phyloP scores from a whole-genome alignment of 1,140 invertebrate species.

The Danaus plexippus region DNA sequence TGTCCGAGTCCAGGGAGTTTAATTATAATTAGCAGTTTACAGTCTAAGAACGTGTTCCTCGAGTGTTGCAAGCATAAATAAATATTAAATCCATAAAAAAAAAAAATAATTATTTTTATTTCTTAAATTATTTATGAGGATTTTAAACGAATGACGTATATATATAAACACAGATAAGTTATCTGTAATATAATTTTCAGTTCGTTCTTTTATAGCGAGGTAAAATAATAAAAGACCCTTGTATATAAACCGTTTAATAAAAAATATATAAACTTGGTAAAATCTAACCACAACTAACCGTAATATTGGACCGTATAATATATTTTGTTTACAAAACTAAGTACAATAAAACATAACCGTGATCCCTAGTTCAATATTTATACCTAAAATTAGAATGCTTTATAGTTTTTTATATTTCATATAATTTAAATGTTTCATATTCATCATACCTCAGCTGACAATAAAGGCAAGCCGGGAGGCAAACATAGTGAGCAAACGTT shows the following conservation, averaged over 20 bases:
- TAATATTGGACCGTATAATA: conserved; percentile 17
- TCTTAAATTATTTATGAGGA: too few species aligned
- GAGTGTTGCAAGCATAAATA: too few species aligned
- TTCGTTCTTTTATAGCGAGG: background rate
- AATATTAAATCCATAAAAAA: background rate
- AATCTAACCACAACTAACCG: conserved; percentile 18
- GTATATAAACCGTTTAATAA: conserved; percentile 17
- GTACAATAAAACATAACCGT: conserved; percentile 14
- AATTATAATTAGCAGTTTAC: too few species aligned
- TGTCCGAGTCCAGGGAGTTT: background rate
- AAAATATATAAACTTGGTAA: conserved; percentile 20
- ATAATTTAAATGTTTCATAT: too few species aligned
- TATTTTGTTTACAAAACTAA: conserved; percentile 13
- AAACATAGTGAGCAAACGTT: too few species aligned
- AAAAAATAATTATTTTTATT: background rate
- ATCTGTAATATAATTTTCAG: background rate
- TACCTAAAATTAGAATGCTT: too few species aligned
- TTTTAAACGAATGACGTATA: too few species aligned
- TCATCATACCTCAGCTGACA: too few species aligned
- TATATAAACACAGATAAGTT: background rate
- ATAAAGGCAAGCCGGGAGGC: too few species aligned
- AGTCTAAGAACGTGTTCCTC: too few species aligned
- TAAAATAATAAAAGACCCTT: conserved; percentile 9
- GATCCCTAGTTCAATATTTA: conserved; percentile 3
- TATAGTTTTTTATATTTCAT: too few species aligned